Evolutionary conservation across 1,140 invertebrate genomes (phyloP), one percentile per base, ranked within the genome.

Genomic region (Adoxophyes honmai): DNA sequence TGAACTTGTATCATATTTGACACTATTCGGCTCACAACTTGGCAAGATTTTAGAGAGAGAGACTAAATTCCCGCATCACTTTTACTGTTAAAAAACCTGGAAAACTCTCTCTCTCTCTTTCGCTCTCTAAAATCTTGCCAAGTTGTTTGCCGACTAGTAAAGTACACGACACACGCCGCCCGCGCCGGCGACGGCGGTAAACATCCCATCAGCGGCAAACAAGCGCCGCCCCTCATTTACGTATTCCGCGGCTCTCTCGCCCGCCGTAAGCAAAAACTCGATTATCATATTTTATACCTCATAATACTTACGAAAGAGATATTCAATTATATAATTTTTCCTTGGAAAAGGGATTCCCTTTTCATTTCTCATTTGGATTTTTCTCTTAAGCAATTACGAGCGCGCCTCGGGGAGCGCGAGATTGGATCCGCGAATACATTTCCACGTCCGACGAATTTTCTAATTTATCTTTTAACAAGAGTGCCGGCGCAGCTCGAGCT

Each of bases 211-310:
- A 48, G 18, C 18, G 21, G 16, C 42, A 48, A 48, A 48, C 42
- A 48, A 33, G 42, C 15, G 36, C 44, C 28, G 51, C 39, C 54
- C 58, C 28, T 51, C 44, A 57, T 56, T 37, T 37, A 53, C 39
- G 52, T 35, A 38, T 57, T 33, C 62, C 35, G 39, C 42, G 57
- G 34, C 10, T 57, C 68, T 58, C 63, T 64, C 74, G 68, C 68
- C 75, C 64, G 68, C 72, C 70, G 78, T 77, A 73, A 77, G 77
- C 80, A 79, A 79, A 84, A 86, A 88, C 79, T 78, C 75, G 81
- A 86, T 88, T 86, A 88, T 86, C 86, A 88, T 88, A 88, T 88
- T 88, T 88, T 88, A 88, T 88, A 88, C 82, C 81, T 86, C 83
- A 84, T 88, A 84, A 88, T 88, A 79, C 81, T 86, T 84, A 88